Evolutionary conservation across 2,113 vertebrate species (phyloP).

Genomic region (Hypomesus transpacificus): DNA sequence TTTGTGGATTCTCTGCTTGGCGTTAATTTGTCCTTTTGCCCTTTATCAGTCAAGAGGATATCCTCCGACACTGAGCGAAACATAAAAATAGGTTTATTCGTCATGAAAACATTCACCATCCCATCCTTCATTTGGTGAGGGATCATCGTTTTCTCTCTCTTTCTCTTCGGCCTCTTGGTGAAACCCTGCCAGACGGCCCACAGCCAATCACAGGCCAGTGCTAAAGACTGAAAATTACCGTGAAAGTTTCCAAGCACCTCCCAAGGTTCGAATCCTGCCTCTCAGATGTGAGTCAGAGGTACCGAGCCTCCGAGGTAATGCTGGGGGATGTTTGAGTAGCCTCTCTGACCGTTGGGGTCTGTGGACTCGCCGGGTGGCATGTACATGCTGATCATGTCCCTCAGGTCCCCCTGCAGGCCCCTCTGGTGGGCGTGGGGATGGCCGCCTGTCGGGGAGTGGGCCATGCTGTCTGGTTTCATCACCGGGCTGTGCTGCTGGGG

Average conservation of each 20-base stretch:
- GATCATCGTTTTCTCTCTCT: neutral
- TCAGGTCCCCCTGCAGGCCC: conserved; percentile 46
- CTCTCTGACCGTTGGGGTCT: conserved; percentile 57
- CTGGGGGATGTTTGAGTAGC: conserved; percentile 54
- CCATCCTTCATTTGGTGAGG: neutral
- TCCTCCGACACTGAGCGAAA: too few relatives aligned
- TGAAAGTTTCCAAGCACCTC: neutral
- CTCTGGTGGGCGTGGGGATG: conserved; percentile 27
- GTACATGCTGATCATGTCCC: conserved; percentile 57
- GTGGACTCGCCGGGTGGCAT: conserved; percentile 43
- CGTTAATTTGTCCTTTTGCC: too few relatives aligned
- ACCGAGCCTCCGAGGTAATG: conserved; percentile 43
- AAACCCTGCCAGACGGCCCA: neutral
- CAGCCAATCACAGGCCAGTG: neutral
- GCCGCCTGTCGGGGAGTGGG: conserved; percentile 37
- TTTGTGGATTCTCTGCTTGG: too few relatives aligned
- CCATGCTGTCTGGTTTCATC: conserved; percentile 42
- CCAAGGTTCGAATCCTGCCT: neutral
- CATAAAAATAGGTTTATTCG: too few relatives aligned
- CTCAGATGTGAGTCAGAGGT: conserved; percentile 54
- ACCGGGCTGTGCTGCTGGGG: conserved; percentile 47
- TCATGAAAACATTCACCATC: neutral
- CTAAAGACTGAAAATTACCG: neutral
- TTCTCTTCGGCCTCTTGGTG: neutral
- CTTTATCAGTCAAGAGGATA: too few relatives aligned